Evolutionary conservation across 2,113 vertebrate species (phyloP).

Genomic region (Phasianus colchicus): DNA sequence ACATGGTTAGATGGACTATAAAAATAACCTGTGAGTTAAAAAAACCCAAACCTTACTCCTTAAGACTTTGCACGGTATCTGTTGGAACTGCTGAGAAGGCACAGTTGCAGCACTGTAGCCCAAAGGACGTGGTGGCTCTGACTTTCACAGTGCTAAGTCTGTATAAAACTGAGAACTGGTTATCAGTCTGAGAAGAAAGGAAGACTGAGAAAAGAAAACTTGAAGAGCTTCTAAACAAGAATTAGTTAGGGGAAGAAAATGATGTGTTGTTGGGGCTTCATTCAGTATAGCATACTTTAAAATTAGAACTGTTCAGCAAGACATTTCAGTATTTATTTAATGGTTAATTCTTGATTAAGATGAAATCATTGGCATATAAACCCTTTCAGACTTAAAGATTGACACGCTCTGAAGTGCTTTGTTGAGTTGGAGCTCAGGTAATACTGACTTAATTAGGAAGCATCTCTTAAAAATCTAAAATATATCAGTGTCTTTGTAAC

Average conservation of each 20-base stretch:
- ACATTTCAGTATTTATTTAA: conserved; percentile 18
- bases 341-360: conserved; percentile 20
- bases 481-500: background rate
- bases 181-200: background rate
- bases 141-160: background rate
- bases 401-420: conserved; percentile 16
- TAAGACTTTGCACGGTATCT: background rate
- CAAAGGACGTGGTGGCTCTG: background rate
- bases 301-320: background rate
- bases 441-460: conserved; percentile 2
- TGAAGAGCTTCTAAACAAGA: background rate
- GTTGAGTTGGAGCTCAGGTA: conserved; percentile 7
- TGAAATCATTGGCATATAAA: background rate
- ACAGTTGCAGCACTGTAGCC: background rate
- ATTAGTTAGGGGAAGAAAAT: background rate
- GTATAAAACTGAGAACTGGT: background rate
- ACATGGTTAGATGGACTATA: background rate
- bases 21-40: background rate
- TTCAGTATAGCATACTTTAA: background rate
- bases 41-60: background rate
- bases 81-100: background rate
- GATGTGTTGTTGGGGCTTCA: background rate
- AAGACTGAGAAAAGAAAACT: background rate
- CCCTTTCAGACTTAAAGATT: background rate
- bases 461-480: conserved; percentile 1